Conservation (phyloP, 2,888 invertebrate genomes). For the Thalpophila matura region DNA sequence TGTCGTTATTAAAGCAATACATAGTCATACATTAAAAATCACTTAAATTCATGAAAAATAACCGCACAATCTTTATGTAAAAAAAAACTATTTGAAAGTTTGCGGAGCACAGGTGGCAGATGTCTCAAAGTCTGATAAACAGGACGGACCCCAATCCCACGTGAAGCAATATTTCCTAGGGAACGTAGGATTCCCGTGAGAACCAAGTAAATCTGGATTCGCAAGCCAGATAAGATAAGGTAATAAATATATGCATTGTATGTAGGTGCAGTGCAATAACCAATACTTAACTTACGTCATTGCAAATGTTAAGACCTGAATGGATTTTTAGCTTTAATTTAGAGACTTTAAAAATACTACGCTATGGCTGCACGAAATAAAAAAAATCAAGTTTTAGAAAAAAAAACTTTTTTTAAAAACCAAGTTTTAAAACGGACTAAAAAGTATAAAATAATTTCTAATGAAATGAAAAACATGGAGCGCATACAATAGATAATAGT, state of each 20-base stretch:
- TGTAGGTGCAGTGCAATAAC: slow-evolving; percentile 38
- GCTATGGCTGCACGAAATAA: too few relatives aligned
- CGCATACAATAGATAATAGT: too few relatives aligned
- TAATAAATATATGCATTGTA: slow-evolving; percentile 39
- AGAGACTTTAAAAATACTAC: too few relatives aligned
- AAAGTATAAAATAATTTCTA: too few relatives aligned
- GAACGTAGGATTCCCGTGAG: slow-evolving; percentile 52
- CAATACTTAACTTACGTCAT: slow-evolving; percentile 24
- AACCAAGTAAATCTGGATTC: slow-evolving; percentile 46
- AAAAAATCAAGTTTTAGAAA: too few relatives aligned
- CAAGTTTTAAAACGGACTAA: neutral
- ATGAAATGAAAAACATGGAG: too few relatives aligned
- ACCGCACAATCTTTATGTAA: neutral
- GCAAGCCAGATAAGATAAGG: slow-evolving; percentile 56
- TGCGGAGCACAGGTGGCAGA: slow-evolving; percentile 25
- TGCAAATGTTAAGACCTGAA: neutral
- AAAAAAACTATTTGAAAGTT: neutral
- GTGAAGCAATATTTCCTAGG: slow-evolving; percentile 21
- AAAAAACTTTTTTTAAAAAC: too few relatives aligned
- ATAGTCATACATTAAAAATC: too few relatives aligned
- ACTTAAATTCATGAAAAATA: neutral
- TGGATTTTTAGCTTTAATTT: too few relatives aligned
- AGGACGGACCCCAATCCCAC: slow-evolving; percentile 30
- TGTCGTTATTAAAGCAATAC: too few relatives aligned
- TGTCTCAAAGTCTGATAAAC: slow-evolving; percentile 30